Evolutionary conservation across 2,113 vertebrate genomes (phyloP).

Genomic region (Tyto alba): DNA sequence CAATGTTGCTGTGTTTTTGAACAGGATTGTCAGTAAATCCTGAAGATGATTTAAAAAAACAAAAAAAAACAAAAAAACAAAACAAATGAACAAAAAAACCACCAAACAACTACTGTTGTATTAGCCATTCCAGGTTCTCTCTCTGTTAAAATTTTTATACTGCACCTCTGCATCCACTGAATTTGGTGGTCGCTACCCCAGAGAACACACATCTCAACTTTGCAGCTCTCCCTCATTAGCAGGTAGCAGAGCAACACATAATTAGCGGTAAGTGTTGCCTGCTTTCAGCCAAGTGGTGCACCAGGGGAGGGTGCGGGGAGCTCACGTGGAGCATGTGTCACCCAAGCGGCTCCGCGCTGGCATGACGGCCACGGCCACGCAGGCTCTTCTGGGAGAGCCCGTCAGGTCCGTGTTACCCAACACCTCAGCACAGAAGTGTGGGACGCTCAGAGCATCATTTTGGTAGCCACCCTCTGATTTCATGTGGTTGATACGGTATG

Average conservation of each 20-base stretch:
- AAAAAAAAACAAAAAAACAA: neutral
- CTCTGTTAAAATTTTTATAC: neutral
- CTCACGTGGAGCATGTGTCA: neutral
- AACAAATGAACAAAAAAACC: too few species aligned
- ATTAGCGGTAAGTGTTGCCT: neutral
- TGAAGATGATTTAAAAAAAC: neutral
- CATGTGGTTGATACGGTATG: neutral
- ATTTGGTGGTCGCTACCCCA: neutral
- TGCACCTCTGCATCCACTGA: neutral
- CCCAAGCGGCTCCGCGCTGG: neutral
- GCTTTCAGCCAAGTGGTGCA: neutral
- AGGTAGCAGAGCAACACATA: neutral
- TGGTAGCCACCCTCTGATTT: neutral
- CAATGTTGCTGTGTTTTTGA: neutral
- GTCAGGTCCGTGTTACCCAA: neutral
- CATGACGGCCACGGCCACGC: accelerated
- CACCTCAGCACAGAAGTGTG: neutral
- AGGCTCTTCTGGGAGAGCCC: neutral
- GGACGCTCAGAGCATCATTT: neutral
- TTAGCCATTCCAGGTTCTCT: neutral
- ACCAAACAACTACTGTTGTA: neutral
- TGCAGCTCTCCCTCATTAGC: neutral
- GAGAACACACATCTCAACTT: neutral
- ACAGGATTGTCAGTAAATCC: neutral
- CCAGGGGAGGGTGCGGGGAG: neutral